Percentiles rank a stretch among this genome's conserved stretches.
phyloP scores from a whole-genome alignment of 35 echinoderm and acorn worm genomes.

The Ophiothrix spiculata region DNA sequence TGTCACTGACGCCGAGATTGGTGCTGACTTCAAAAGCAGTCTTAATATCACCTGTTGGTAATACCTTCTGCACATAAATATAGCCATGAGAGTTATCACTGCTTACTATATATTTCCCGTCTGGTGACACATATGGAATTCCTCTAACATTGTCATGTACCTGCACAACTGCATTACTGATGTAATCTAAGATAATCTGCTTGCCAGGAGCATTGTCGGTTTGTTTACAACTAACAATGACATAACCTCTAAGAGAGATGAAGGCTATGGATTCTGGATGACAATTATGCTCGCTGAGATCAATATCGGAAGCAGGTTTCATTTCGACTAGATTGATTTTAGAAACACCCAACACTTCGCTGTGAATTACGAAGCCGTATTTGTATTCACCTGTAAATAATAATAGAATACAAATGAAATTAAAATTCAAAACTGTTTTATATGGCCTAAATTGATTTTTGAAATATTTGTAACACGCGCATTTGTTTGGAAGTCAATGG shows the following conservation, averaged over 20 bases:
- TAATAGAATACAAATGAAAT: neutral
- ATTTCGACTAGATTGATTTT: slow-evolving; percentile 67
- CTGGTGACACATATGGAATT: slow-evolving; percentile 65
- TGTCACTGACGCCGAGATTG: slow-evolving; percentile 82
- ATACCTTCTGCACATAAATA: slow-evolving; percentile 83
- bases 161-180: slow-evolving; percentile 66
- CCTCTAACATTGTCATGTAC: slow-evolving; percentile 76
- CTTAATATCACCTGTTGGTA: slow-evolving; percentile 62
- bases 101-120: slow-evolving; percentile 83
- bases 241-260: slow-evolving; percentile 70
- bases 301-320: slow-evolving; percentile 51
- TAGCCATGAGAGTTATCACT: slow-evolving; percentile 66
- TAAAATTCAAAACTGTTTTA: no score
- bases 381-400: slow-evolving; percentile 51
- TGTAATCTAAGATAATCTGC: slow-evolving; percentile 82
- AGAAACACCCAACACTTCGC: slow-evolving; percentile 54
- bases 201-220: slow-evolving; percentile 22
- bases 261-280: slow-evolving; percentile 77
- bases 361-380: slow-evolving; percentile 69
- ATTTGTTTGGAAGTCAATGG: no score
- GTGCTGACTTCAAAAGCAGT: slow-evolving; percentile 88
- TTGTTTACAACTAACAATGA: slow-evolving; percentile 74
- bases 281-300: slow-evolving; percentile 66
- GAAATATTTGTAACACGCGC: no score
- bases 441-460: no score